Base-by-base conservation (phyloP, 2,888 invertebrate genomes). In the Odontocerum albicorne region DNA sequence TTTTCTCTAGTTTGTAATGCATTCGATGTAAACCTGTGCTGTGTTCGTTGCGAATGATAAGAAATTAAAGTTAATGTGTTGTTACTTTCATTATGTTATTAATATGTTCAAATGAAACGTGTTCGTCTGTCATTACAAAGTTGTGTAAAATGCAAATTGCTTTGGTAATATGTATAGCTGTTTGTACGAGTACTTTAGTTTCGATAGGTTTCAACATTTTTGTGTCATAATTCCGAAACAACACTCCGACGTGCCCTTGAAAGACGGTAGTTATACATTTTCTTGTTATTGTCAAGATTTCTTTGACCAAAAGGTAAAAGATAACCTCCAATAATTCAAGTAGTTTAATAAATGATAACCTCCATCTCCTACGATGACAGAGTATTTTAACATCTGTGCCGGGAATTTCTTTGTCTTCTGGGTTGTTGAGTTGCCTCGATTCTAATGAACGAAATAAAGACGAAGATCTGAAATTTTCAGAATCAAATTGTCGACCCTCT, bases 341-440 rank as follows among this genome's bases (percentile, higher is more conserved):
- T 36, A 13, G 12, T 36, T 36, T 4, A 36, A n/a, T 36, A 36
- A 12, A 36, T 6, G 36, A 36, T n/a, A 36, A 36, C 36, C 36
- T 36, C 36, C 36, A 36, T 36, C 36, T 36, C 36, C 36, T 36
- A 36, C n/a, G n/a, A n/a, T n/a, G n/a, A n/a, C n/a, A n/a, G n/a
- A n/a, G n/a, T n/a, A n/a, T n/a, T n/a, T n/a, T n/a, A n/a, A n/a
- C n/a, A n/a, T 36, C 6, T 27, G 15, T 36, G 36, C 36, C 36
- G 12, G 36, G 36, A n/a, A 36, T n/a, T n/a, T n/a, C n/a, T n/a
- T n/a, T n/a, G n/a, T n/a, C n/a, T n/a, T n/a, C n/a, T n/a, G n/a
- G n/a, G n/a, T n/a, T n/a, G n/a, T n/a, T n/a, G n/a, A n/a, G n/a
- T 36, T 36, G 7, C 4, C 12, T 13, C 15, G 7, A 8, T 36